phyloP scores from a whole-genome alignment of 2,113 vertebrate species.

The Elephas maximus region DNA sequence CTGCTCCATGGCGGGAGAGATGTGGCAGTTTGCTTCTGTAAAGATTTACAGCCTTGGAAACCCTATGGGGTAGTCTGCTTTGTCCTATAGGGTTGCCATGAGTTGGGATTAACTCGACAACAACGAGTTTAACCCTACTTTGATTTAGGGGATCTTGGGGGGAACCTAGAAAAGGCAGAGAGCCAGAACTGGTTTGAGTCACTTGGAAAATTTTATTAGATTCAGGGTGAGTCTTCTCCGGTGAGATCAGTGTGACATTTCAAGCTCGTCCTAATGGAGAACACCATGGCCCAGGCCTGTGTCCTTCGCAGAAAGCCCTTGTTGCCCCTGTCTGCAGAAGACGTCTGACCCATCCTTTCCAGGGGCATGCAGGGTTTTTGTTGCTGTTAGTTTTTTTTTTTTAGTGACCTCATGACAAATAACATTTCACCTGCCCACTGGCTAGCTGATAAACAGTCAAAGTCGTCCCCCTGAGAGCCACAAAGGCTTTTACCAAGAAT shows the following conservation, averaged over 20 bases:
- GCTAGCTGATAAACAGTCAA: not conserved
- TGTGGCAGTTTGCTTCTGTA: not conserved
- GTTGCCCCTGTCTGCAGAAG: not conserved
- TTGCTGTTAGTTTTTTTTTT: not conserved
- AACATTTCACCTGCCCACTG: not conserved
- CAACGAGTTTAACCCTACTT: not conserved
- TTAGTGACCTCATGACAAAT: not conserved
- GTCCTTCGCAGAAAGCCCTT: not conserved
- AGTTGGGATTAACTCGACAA: not conserved
- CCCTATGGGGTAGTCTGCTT: not conserved
- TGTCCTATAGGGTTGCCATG: not conserved
- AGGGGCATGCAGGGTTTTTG: not conserved
- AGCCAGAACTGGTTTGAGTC: not conserved
- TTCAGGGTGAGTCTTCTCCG: not conserved
- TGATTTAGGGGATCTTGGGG: not conserved
- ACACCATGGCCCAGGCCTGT: rapidly evolving
- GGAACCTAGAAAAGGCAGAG: not conserved
- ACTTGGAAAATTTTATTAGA: conserved; percentile 8
- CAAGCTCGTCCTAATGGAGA: not conserved
- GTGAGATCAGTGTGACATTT: not conserved
- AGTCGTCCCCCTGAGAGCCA: not conserved
- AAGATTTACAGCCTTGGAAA: not conserved
- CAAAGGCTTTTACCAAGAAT: not conserved
- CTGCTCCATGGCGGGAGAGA: not conserved
- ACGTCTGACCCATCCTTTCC: not conserved